phyloP scores from a whole-genome alignment of 2,113 vertebrate species.

The Ahaetulla prasina region DNA sequence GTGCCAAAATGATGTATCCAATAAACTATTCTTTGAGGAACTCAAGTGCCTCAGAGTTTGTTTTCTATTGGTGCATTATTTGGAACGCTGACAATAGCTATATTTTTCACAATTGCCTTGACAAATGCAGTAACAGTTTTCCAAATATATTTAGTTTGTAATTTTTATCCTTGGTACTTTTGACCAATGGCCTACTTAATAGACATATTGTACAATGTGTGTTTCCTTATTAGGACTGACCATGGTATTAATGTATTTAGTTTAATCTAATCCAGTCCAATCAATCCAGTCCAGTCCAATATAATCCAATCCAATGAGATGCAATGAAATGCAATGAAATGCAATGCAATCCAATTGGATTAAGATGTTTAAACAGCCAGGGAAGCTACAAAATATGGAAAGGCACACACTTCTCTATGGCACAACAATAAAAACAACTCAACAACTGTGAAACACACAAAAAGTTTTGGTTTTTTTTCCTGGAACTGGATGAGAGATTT shows the following conservation, averaged over 20 bases:
- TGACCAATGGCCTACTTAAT: background rate
- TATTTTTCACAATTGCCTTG: background rate
- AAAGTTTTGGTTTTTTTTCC: background rate
- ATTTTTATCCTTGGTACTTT: background rate
- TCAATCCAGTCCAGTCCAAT: background rate
- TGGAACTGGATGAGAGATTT: background rate
- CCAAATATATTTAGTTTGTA: background rate
- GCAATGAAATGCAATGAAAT: background rate
- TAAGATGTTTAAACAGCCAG: background rate
- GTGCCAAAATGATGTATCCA: too few species aligned
- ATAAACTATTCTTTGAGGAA: too few species aligned
- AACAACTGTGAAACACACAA: background rate
- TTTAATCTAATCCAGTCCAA: background rate
- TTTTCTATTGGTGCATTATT: too few species aligned
- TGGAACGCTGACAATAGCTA: background rate
- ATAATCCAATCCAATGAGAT: too few species aligned
- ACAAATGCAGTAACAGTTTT: background rate
- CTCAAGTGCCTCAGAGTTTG: too few species aligned
- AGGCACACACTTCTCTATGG: background rate
- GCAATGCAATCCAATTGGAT: background rate
- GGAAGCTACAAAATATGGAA: background rate
- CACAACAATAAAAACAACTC: background rate
- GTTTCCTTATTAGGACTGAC: background rate
- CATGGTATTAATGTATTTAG: background rate
- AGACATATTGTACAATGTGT: background rate